These are phyloP conservation scores for Trachops cirrhosus DNA, from an alignment of 2,797 vertebrate genomes.

Conservation along the genomic window DNA sequence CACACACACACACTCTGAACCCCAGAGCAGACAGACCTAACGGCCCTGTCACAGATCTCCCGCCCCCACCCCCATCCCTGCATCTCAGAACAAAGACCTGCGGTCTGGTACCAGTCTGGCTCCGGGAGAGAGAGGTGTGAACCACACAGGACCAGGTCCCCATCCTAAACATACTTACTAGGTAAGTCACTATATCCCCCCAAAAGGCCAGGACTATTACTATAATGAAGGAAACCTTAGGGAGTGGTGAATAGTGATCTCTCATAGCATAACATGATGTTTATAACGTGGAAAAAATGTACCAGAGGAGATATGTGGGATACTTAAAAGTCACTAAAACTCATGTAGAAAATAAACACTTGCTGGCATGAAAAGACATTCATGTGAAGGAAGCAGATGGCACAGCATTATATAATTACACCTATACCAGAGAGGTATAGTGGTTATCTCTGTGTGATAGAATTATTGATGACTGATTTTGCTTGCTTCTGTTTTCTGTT, in stretches of 20 bases:
- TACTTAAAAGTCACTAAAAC: not conserved
- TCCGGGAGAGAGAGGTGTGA: not conserved
- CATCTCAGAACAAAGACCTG: not conserved
- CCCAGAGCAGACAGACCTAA: not conserved
- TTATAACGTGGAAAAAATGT: not conserved
- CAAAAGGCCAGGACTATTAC: not conserved
- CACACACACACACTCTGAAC: not conserved
- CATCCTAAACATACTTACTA: not conserved
- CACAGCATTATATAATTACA: no score
- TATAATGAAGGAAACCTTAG: not conserved
- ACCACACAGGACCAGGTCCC: not conserved
- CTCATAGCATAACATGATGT: not conserved
- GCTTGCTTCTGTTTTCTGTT: not conserved
- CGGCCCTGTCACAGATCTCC: not conserved
- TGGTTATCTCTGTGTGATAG: not conserved
- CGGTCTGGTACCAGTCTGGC: not conserved
- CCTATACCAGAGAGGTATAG: fast-evolving
- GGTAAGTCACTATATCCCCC: not conserved
- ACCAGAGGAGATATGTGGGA: not conserved
- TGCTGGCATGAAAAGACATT: not conserved
- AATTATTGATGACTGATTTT: not conserved
- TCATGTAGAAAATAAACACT: not conserved
- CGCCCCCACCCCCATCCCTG: not conserved
- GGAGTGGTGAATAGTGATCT: not conserved
- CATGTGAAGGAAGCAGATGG: not conserved